Percentiles rank a stretch among this genome's conserved stretches.
phyloP scores from a whole-genome alignment of 2,797 vertebrate genomes.

The Myotis daubentonii region DNA sequence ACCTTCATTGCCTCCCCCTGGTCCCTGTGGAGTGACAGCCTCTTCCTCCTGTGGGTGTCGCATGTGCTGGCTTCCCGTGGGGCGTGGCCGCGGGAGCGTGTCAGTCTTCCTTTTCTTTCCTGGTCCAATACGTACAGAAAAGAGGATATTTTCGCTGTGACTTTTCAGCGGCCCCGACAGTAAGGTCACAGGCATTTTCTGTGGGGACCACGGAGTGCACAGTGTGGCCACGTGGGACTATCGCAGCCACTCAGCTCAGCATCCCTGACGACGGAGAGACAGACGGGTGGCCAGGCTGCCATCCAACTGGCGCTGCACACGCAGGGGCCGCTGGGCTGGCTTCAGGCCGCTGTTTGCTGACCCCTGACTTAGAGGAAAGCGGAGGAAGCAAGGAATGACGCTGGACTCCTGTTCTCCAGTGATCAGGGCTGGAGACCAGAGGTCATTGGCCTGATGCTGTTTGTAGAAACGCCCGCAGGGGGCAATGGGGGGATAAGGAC shows the following conservation, averaged over 20 bases:
- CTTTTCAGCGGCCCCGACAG: background rate
- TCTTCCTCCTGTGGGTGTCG: background rate
- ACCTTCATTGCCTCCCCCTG: background rate
- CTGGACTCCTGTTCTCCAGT: background rate
- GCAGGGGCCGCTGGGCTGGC: background rate
- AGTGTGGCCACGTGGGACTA: background rate
- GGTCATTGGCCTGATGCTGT: background rate
- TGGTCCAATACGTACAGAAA: background rate
- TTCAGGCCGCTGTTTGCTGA: background rate
- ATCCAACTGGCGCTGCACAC: background rate
- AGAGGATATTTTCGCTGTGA: background rate
- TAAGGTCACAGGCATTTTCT: background rate
- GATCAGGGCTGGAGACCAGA: background rate
- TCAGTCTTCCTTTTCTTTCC: background rate
- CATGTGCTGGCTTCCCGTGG: fast-evolving
- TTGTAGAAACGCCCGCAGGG: background rate
- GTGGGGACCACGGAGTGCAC: no score
- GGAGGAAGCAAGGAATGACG: background rate
- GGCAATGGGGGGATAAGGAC: no score
- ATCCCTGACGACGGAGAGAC: background rate
- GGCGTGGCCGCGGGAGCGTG: background rate
- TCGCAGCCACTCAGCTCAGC: background rate
- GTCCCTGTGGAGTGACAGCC: background rate
- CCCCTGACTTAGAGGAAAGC: no score
- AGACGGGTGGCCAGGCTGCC: background rate